Conservation (phyloP, 2,888 invertebrate genomes). For the Cryptocheilus praepositus region DNA sequence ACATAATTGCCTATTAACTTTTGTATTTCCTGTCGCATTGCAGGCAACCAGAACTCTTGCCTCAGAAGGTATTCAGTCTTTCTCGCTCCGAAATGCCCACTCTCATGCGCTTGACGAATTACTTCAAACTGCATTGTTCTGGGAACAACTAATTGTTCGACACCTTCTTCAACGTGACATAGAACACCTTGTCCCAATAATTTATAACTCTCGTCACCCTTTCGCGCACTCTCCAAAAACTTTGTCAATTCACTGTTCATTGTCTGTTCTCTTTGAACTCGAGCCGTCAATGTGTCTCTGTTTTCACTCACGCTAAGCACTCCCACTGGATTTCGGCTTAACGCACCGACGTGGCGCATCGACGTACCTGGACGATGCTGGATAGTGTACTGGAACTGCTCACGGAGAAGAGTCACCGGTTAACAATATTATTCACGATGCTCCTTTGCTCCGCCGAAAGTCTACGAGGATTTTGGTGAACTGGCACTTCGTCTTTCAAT, state of each 20-base stretch:
- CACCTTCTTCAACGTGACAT: neutral
- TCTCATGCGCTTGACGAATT: slow-evolving; percentile 59
- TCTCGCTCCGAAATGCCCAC: slow-evolving; percentile 61
- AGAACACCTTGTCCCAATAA: slow-evolving; percentile 6
- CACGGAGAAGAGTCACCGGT: slow-evolving; percentile 39
- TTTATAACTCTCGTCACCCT: neutral
- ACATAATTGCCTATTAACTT: slow-evolving; percentile 27
- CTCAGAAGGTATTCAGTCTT: slow-evolving; percentile 54
- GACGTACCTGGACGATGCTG: slow-evolving; percentile 22
- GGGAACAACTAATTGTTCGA: slow-evolving; percentile 58
- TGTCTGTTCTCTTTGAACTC: slow-evolving; percentile 23
- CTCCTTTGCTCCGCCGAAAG: too few relatives aligned
- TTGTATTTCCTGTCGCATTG: slow-evolving; percentile 24
- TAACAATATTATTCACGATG: too few relatives aligned
- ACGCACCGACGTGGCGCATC: too few relatives aligned
- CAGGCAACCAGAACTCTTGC: slow-evolving; percentile 55
- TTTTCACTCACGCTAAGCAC: slow-evolving; percentile 25
- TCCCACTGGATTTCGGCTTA: slow-evolving; percentile 12
- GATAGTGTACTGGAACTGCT: slow-evolving; percentile 29
- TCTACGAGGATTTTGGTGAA: too few relatives aligned
- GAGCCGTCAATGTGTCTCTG: slow-evolving; percentile 6
- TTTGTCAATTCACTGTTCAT: slow-evolving; percentile 9
- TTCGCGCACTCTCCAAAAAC: neutral
- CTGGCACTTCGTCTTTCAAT: too few relatives aligned
- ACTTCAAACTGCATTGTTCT: slow-evolving; percentile 62